Evolutionary conservation across 2,888 invertebrate species (phyloP), one percentile per base, ranked within the genome.

Genomic region (Bhutanitis thaidina): DNA sequence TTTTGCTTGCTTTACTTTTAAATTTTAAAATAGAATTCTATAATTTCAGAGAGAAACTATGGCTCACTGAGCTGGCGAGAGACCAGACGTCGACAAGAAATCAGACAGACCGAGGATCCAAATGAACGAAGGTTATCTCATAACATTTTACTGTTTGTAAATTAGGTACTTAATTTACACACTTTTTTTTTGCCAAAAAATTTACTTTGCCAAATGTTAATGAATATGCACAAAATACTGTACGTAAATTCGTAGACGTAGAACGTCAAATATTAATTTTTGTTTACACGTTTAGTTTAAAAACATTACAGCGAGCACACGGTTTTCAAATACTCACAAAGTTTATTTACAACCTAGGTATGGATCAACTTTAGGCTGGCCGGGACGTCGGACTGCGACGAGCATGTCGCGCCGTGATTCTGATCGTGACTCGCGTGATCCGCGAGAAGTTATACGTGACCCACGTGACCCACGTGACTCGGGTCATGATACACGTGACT

Each of bases 71-170:
- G 90, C 0, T 88, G 90, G 83, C 74, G 90, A 7, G 90, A 90
- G 57, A 77, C 85, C 1, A 77, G 90, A 38, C 80, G 91, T 53
- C 83, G 91, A 43, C 90, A 90, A 49, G 89, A 92, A 60, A 87
- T 93, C 10, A 92, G 94, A 89, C 93, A 93, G 61, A 89, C 80
- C 52, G 92, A 92, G 53, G 92, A 92, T 68, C 59, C 78, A 49
- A 68, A 59, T 46, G 78, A 81, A 16, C 74, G 86, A 61, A 78
- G 82, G 83, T 83, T 59, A 15, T 14, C 43, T 9, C 13, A 7
- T 38, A 9, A n/a, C 27, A 8, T 32, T 20, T 3, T 13, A 13
- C 5, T 44, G 10, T 15, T 8, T 30, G 1, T n/a, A n/a, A 30
- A 20, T n/a, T n/a, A n/a, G n/a, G n/a, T n/a, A n/a, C n/a, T n/a